Base-by-base conservation (phyloP, 2,888 invertebrate genomes). In the Drosophila meridionalis region DNA sequence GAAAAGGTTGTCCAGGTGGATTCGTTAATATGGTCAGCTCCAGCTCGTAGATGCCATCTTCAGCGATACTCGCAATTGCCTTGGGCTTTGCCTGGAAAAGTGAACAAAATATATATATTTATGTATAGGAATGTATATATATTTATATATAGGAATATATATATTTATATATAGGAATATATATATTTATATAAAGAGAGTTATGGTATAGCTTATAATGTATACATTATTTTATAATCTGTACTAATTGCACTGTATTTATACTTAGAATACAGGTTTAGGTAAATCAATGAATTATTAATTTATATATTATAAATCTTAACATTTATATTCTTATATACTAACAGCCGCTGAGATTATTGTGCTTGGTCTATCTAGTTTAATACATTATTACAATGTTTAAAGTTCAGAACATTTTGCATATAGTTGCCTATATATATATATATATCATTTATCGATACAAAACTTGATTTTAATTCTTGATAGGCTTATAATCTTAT, bases 11-110 rank as follows among this genome's bases (percentile, higher is more conserved):
- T 28, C 92, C 91, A 32, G 94, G 91, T 7, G 72, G 74, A 26
- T 83, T 79, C 1, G 92, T 82, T 34, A 91, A 90, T 26, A 95
- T 94, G 55, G 92, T 92, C 40, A 96, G 84, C 26, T 94, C 93
- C 71, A 96, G 93, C 38, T 96, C 93, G 91, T 97, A 97, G 55
- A 96, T 95, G 38, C 97, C 97, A 94, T 97, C 97, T 65, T 94
- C 94, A 28, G 94, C 93, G 11, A 96, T 94, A 0, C 94, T 94
- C 57, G 95, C 93, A 34, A 96, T 93, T 0, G 95, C 94, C 59
- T 94, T 93, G 55, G 80, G 93, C n/a, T 89, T 91, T 36, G 91
- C 83, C 91, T 92, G 42, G 14, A 78, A 80, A 14, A 26, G n/a
- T 1, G 43, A 40, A 12, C 5, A 38, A 38, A 2, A 4, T 2